Base-by-base conservation (phyloP, 1,140 invertebrate genomes). In the Dryas iulia region DNA sequence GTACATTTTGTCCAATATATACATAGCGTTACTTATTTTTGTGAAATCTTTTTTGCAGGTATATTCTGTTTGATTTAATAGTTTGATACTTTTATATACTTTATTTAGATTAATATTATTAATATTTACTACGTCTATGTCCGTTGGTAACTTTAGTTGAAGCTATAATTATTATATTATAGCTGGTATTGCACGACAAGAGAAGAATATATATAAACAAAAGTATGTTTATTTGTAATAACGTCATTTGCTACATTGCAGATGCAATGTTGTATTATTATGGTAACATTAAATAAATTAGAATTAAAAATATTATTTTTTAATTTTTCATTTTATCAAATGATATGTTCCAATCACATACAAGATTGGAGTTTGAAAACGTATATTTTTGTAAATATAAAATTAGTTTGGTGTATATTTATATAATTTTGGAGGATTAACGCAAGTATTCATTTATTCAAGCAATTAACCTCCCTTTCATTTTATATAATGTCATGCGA, bases 131-230 rank as follows among this genome's bases (percentile, higher is more conserved):
- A 47, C 39, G 14, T 47, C 39, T 47, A 47, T 2, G 7, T 47
- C 39, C 8, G 33, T 67, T 65, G 71, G 71, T 72, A 72, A 72
- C 71, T 72, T 59, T 30, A 39, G 53, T 58, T 23, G 35, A 33
- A 67, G 26, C 39, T 33, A 54, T 60, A 39, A 18, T 21, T 6
- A 21, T 47, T 47, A 8, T 18, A 21, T 10, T 10, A 47, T 47
- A 67, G 58, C 65, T 54, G 52, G 14, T 52, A 67, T 67, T 67
- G 65, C 65, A 67, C 65, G 31, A 53, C 0, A 47, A 10, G 10
- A 12, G 18, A 54, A 52, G 21, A 25, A n/a, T n/a, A n/a, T n/a
- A n/a, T 14, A 47, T 47, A 2, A 10, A 21, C 14, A 21, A 18
- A 47, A 56, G 1, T 11, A 14, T 58, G n/a, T n/a, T n/a, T n/a